Base-by-base conservation (phyloP, 64 coral and sea anemone genomes). In the Actinia equina region DNA sequence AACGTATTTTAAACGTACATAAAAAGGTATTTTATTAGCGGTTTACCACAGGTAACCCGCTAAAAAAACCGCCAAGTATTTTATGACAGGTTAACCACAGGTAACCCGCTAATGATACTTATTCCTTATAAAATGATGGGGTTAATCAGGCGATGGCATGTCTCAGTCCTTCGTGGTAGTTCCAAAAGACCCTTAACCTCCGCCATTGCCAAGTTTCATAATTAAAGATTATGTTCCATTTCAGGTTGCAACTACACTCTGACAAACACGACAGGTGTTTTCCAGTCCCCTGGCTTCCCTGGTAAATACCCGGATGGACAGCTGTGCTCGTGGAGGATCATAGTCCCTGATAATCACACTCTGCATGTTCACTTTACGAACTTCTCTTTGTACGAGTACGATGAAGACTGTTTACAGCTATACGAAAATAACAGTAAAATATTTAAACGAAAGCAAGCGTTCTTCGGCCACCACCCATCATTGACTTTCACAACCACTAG, bases 271-370 rank as follows among this genome's bases (percentile, higher is more conserved):
- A 55, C 49, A 7, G 77, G 77, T 79, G 22, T 61, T 79, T 88
- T 79, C 5, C 87, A 81, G 49, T 94, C 92, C 7, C 88, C 88
- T 19, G 79, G 88, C 52, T 80, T 86, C 57, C 92, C 92, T 23
- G 15, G 77, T 2, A 17, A 37, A 5, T 94, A 94, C 53, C 92
- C 92, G 19, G 54, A 94, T 46, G 92, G 88, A 14, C 92, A 94
- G 84, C 85, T 54, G 46, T 94, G 92, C 53, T 90, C 84, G 4
- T 94, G 92, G 92, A 26, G 77, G 41, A 87, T 94, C 64, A 4
- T 49, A 1, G 88, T 90, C 5, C 58, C 59, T 4, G 44, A 26
- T 44, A 59, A 58, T 41, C 45, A 49, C 44, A 83, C 17, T 62
- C 90, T n/a, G 46, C 20, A 22, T n/a, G 46, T 27, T 19, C 87